Evolutionary conservation across 2,888 invertebrate species (phyloP), one percentile per base, ranked within the genome.

Genomic region (Aphidius colemani): DNA sequence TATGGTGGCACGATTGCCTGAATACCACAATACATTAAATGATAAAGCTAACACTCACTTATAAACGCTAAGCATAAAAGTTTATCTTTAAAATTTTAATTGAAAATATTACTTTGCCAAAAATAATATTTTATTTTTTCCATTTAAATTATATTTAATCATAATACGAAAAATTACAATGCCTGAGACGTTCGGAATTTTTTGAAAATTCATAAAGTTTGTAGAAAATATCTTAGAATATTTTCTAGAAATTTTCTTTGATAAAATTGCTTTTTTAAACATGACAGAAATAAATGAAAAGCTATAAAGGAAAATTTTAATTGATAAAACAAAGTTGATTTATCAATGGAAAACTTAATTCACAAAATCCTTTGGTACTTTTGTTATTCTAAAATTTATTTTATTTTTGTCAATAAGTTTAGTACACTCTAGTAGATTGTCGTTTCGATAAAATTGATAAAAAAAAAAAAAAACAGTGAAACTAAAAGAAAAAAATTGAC

Each of bases 1-100:
- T 77, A 78, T 72, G 73, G 69, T 68, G 69, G 67, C 71, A 66
- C 61, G 70, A 74, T 69, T 69, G 65, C 70, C 69, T 69, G 66
- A 68, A 66, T 59, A 62, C 59, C 64, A 56, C 56, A 56, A 46
- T 39, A 51, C 45, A 45, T 30, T 61, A 61, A 30, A 53, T 49
- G 50, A 65, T 57, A 40, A 57, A 39, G 45, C 39, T 46, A 53
- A 57, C 39, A 48, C 46, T 40, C 8, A 46, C 46, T 9, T 46
- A 9, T 8, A 18, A 18, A 10, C n/a, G 2, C 46, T 44, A 30
- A 56, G 45, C 39, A 46, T 18, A 57, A 48, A 48, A 7, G n/a
- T n/a, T 39, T 7, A 30, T 39, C 46, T 46, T 46, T 7, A 3
- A 57, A 45, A 8, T 46, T 7, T 7, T 13, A 11, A 11, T 48